Evolutionary conservation across 2,888 invertebrate species (phyloP).

Genomic region (Eupithecia pulchellata): DNA sequence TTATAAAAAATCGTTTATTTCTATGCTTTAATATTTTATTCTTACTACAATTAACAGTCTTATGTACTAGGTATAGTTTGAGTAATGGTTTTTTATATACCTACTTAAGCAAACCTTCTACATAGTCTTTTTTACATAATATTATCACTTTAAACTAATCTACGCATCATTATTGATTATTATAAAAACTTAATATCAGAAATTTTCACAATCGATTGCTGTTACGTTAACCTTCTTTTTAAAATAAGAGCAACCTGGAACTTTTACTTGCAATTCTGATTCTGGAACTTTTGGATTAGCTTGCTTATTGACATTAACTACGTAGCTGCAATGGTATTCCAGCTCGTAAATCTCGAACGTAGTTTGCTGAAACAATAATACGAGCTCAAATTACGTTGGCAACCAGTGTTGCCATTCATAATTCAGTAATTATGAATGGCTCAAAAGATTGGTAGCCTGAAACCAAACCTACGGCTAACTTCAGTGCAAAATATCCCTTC

Average conservation of each 20-base stretch:
- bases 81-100: neutral
- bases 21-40: neutral
- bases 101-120: neutral
- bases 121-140: neutral
- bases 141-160: neutral
- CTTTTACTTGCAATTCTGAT: slow-evolving; percentile 79
- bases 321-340: slow-evolving; percentile 84
- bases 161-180: neutral
- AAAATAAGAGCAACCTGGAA: slow-evolving; percentile 83
- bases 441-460: slow-evolving; percentile 6
- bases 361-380: slow-evolving; percentile 70
- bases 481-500: neutral
- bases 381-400: neutral
- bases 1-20: neutral
- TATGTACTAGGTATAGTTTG: neutral
- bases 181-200: neutral
- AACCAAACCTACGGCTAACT: slow-evolving; percentile 4
- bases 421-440: slow-evolving; percentile 2
- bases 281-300: slow-evolving; percentile 67
- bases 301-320: slow-evolving; percentile 80
- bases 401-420: no score
- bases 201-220: slow-evolving; percentile 57
- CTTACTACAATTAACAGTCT: neutral
- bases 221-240: slow-evolving; percentile 69
- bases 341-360: slow-evolving; percentile 85